Evolutionary conservation across 2,113 vertebrate genomes (phyloP).

Genomic region (Planiliza haematocheilus): DNA sequence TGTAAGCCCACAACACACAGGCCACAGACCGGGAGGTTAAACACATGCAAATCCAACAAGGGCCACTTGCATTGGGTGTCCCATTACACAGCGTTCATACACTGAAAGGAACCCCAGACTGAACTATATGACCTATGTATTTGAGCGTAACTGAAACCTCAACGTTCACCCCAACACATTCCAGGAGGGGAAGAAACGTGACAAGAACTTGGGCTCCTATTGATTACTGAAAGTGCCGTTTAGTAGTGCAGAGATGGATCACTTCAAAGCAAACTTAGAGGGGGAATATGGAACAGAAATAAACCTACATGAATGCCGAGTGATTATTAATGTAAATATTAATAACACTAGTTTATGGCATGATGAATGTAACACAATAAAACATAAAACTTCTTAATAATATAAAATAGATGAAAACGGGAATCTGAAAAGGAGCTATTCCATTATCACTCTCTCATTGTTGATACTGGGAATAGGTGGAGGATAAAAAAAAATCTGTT

Average conservation of each 20-base stretch:
- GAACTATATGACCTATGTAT: constrained; percentile 39
- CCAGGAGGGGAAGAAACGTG: constrained; percentile 27
- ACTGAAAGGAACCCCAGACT: constrained; percentile 14
- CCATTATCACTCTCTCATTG: constrained; percentile 17
- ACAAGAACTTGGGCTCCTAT: constrained; percentile 19
- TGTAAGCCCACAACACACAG: constrained; percentile 44
- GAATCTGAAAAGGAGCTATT: constrained; percentile 2
- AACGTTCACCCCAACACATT: constrained; percentile 30
- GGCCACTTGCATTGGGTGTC: constrained; percentile 34
- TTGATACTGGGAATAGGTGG: constrained; percentile 16
- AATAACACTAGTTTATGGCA: background rate
- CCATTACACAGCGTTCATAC: constrained; percentile 8
- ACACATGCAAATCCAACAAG: constrained; percentile 52
- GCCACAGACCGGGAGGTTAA: constrained; percentile 15
- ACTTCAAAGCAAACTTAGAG: constrained; percentile 18
- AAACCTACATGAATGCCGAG: background rate
- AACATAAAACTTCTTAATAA: constrained; percentile 8
- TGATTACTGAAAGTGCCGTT: constrained; percentile 25
- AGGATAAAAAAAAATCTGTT: constrained; percentile 47
- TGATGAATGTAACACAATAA: background rate
- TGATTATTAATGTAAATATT: background rate
- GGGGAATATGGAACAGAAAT: constrained; percentile 7
- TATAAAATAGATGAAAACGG: background rate
- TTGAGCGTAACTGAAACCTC: constrained; percentile 23
- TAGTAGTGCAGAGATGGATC: constrained; percentile 1